Evolutionary conservation across 2,797 vertebrate species (phyloP).

Genomic region (Phataginus tricuspis): DNA sequence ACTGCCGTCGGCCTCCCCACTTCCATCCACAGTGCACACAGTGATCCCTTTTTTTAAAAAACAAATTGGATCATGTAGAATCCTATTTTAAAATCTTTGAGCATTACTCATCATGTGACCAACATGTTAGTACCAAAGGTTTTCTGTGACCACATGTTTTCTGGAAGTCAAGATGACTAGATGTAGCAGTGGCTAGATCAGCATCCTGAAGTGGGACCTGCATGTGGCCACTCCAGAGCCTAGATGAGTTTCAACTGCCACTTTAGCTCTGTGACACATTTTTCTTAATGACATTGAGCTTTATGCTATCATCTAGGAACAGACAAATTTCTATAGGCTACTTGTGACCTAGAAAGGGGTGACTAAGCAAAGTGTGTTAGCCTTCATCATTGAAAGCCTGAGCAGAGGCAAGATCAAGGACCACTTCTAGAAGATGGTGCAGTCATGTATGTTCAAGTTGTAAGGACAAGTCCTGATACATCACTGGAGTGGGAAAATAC

Average conservation of each 20-base stretch:
- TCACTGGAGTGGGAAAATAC: slow-evolving; percentile 89
- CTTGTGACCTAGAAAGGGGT: slow-evolving; percentile 88
- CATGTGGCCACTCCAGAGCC: slow-evolving; percentile 90
- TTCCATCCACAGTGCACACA: not conserved
- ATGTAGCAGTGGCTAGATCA: not conserved
- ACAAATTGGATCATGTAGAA: not conserved
- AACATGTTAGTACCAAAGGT: slow-evolving; percentile 44
- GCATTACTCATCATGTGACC: not conserved
- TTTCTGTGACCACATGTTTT: not conserved
- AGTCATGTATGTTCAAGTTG: slow-evolving; percentile 89
- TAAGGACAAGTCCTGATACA: slow-evolving; percentile 91
- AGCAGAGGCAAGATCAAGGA: slow-evolving; percentile 92
- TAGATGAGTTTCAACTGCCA: slow-evolving; percentile 89
- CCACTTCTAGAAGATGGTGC: slow-evolving; percentile 92
- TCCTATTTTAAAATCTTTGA: not conserved
- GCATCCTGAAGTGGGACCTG: slow-evolving; percentile 86
- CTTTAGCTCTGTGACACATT: slow-evolving; percentile 88
- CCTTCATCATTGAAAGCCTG: slow-evolving; percentile 91
- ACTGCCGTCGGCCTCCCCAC: not conserved
- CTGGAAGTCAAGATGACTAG: not conserved
- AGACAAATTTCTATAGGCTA: slow-evolving; percentile 87
- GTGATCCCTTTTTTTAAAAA: not conserved
- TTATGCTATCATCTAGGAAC: slow-evolving; percentile 91
- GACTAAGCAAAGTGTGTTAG: slow-evolving; percentile 89
- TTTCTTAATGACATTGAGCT: slow-evolving; percentile 95